These are phyloP conservation scores for Pangasianodon hypophthalmus DNA, from an alignment of 2,113 vertebrate species.

Conservation along the genomic window DNA sequence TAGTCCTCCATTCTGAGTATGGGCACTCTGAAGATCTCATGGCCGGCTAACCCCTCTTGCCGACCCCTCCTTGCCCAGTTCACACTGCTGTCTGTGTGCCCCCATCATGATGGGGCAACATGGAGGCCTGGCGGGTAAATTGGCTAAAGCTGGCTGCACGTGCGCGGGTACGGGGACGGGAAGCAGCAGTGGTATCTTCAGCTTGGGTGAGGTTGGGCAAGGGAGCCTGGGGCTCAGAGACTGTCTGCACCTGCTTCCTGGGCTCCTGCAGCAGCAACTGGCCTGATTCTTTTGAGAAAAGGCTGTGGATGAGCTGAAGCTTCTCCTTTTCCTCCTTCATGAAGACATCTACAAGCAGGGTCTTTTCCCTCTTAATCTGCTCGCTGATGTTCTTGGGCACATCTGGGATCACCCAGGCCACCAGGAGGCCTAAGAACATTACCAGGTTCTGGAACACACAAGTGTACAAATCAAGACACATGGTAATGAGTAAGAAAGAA, in stretches of 20 bases:
- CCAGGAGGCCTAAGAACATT: constrained; percentile 92
- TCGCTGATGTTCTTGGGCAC: constrained; percentile 93
- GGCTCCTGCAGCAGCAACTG: constrained; percentile 27
- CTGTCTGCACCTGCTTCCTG: constrained; percentile 46
- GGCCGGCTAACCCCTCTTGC: constrained; percentile 25
- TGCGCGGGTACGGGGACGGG: constrained; percentile 63
- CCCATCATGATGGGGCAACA: constrained; percentile 62
- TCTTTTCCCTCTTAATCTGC: constrained; percentile 93
- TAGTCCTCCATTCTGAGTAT: constrained; percentile 19
- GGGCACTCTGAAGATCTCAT: constrained; percentile 28
- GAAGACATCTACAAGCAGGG: constrained; percentile 89
- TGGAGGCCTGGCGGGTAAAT: constrained; percentile 64
- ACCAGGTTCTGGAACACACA: constrained; percentile 84
- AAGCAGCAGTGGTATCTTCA: constrained; percentile 29
- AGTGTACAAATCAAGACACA: background rate
- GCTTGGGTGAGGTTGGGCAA: constrained; percentile 43
- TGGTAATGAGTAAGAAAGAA: background rate
- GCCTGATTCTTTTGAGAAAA: constrained; percentile 70
- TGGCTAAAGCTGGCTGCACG: constrained; percentile 83
- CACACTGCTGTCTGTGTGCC: constrained; percentile 88
- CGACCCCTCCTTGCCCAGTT: constrained; percentile 51
- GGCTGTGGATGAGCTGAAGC: constrained; percentile 75
- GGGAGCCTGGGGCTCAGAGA: constrained; percentile 63
- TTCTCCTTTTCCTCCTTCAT: constrained; percentile 88
- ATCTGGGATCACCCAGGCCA: constrained; percentile 95